Conservation (phyloP, 2,113 vertebrate species). For the Silurus glanis region DNA sequence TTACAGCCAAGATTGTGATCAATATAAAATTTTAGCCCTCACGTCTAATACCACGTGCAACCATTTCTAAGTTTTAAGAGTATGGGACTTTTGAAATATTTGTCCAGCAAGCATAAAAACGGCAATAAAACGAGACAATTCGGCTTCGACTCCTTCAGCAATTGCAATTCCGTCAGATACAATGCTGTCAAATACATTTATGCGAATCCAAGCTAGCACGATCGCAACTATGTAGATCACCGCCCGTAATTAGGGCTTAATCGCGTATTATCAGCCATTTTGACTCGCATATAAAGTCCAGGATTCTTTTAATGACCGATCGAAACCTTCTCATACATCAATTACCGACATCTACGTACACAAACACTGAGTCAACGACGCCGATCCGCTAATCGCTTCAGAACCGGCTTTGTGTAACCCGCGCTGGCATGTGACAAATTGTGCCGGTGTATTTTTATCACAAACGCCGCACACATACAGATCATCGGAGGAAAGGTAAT, state of each 20-base stretch:
- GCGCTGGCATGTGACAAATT: slow-evolving; percentile 16
- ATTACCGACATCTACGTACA: neutral
- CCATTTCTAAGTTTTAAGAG: slow-evolving; percentile 5
- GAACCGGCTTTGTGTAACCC: neutral
- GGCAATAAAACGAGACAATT: slow-evolving; percentile 38
- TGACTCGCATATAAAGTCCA: neutral
- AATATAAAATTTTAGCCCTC: neutral
- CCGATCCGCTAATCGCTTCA: neutral
- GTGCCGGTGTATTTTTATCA: slow-evolving; percentile 13
- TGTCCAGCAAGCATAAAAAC: slow-evolving; percentile 48
- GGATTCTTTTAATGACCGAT: slow-evolving; percentile 1
- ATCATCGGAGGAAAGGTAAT: slow-evolving; percentile 30
- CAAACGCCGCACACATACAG: neutral
- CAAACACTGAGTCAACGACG: slow-evolving; percentile 13
- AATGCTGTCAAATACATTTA: neutral
- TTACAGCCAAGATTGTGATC: neutral
- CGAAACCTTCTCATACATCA: neutral
- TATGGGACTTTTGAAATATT: slow-evolving; percentile 40
- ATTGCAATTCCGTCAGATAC: neutral
- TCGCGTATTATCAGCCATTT: slow-evolving; percentile 16
- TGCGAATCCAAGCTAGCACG: neutral
- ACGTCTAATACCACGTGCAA: neutral
- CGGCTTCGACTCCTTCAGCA: slow-evolving; percentile 30
- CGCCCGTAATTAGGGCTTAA: neutral
- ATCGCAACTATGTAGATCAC: slow-evolving; percentile 15